A percentile compares a stretch with the other conserved stretches of the same genome.
Conservation (phyloP, 2,113 vertebrate species). For the Brachyhypopomus gauderio region DNA sequence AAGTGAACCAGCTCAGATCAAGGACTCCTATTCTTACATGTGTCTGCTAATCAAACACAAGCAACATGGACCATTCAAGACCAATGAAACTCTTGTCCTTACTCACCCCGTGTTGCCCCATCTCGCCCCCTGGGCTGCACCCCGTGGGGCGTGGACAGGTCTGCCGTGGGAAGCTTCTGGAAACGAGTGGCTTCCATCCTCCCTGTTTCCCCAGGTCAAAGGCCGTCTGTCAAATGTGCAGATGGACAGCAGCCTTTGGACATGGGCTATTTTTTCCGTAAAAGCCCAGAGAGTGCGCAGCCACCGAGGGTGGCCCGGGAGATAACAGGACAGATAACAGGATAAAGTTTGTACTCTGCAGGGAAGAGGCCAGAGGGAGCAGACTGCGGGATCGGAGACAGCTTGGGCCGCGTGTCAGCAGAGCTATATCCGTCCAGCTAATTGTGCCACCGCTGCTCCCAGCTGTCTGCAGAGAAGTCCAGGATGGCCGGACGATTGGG, state of each 20-base stretch:
- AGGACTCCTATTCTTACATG: not conserved
- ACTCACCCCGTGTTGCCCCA: no score
- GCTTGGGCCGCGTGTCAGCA: slow-evolving; percentile 60
- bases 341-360: slow-evolving; percentile 30
- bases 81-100: not conserved
- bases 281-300: not conserved
- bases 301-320: not conserved
- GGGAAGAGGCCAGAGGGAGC: slow-evolving; percentile 10
- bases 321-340: slow-evolving; percentile 36
- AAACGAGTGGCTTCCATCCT: not conserved
- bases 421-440: slow-evolving; percentile 66
- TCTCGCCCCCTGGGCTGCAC: not conserved
- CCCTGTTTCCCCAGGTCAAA: not conserved
- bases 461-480: slow-evolving; percentile 54
- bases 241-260: not conserved
- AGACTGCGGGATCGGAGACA: slow-evolving; percentile 14
- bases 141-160: no score
- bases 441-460: slow-evolving; percentile 60
- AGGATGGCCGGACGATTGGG: slow-evolving; percentile 60
- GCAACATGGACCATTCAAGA: slow-evolving; percentile 7
- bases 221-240: not conserved
- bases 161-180: not conserved
- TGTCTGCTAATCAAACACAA: not conserved
- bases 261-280: not conserved
- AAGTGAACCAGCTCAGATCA: not conserved